Evolutionary conservation across 2,888 invertebrate species (phyloP).

Genomic region (Cepaea hortensis): DNA sequence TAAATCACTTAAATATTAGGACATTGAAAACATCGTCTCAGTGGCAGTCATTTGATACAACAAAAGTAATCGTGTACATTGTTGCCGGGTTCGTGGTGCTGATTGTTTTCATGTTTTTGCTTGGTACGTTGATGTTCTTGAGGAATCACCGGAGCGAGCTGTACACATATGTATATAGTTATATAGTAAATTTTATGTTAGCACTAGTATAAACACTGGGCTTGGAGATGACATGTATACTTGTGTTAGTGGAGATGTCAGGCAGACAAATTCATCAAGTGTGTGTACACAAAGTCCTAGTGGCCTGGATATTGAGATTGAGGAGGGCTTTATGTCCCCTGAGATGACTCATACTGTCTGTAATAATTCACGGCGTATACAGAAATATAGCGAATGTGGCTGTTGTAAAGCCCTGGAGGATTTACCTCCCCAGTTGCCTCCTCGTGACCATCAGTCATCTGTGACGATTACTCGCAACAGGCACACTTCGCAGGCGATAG

Average conservation of each 20-base stretch:
- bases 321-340: neutral
- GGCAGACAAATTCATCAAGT: no score
- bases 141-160: neutral
- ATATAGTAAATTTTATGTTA: no score
- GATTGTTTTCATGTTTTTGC: neutral
- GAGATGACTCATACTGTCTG: neutral
- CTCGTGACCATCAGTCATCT: neutral
- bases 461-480: neutral
- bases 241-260: neutral
- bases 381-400: no score
- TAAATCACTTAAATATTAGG: neutral
- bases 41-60: neutral
- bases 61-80: neutral
- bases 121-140: neutral
- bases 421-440: neutral
- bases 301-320: neutral
- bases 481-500: neutral
- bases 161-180: slow-evolving; percentile 1
- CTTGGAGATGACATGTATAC: neutral
- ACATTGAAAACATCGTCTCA: neutral
- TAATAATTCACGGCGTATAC: no score
- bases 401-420: neutral
- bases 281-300: neutral
- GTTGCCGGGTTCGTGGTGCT: neutral
- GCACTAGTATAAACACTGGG: neutral